Evolutionary conservation across 2,797 vertebrate species (phyloP).

Genomic region (Okamejei kenojei): DNA sequence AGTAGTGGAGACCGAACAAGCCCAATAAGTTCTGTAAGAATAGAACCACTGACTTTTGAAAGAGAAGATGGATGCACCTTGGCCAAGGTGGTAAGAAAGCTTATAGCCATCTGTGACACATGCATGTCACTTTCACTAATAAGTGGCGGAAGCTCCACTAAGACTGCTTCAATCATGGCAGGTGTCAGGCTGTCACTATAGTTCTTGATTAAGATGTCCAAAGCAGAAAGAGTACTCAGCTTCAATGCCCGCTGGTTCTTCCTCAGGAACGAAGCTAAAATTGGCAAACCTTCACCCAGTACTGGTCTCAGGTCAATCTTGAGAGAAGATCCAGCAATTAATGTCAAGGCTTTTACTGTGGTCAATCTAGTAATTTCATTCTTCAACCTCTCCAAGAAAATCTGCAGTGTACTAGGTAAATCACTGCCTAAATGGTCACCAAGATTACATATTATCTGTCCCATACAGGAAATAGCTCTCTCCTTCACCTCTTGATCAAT

Average conservation of each 20-base stretch:
- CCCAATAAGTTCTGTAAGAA: conserved; percentile 88
- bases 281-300: conserved; percentile 88
- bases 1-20: conserved; percentile 89
- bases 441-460: conserved; percentile 93
- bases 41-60: conserved; percentile 86
- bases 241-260: conserved; percentile 96
- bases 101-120: conserved; percentile 96
- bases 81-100: conserved; percentile 91
- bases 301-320: conserved; percentile 89
- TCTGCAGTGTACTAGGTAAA: conserved; percentile 85
- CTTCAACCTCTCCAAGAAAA: conserved; percentile 93
- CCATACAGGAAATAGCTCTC: conserved; percentile 96
- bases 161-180: conserved; percentile 93
- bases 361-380: conserved; percentile 96
- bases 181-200: conserved; percentile 83
- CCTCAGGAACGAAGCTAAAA: conserved; percentile 93
- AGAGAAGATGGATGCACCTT: conserved; percentile 93
- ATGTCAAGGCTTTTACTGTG: conserved; percentile 89
- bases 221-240: conserved; percentile 84
- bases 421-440: conserved; percentile 87
- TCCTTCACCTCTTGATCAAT: conserved; percentile 99
- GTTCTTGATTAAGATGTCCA: conserved; percentile 92
- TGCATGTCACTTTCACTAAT: conserved; percentile 99
- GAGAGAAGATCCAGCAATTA: conserved; percentile 88
- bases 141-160: conserved; percentile 91